Evolutionary conservation across 2,113 vertebrate genomes (phyloP), one percentile per base, ranked within the genome.

Genomic region (Oplegnathus fasciatus): DNA sequence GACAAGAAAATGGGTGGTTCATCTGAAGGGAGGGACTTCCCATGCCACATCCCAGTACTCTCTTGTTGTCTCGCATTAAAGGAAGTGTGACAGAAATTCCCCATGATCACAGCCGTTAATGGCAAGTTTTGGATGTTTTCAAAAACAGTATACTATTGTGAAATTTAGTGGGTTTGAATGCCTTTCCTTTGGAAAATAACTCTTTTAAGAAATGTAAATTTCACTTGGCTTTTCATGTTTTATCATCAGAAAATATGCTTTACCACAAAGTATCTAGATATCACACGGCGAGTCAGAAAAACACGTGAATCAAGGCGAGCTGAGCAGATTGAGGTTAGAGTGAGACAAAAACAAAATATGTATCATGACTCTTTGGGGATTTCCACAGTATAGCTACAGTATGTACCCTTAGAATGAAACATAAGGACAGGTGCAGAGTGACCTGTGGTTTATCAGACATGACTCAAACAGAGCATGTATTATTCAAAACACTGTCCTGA

Each of bases 1-100:
- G 9, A 34, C 34, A 54, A 24, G 28, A 20, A 58, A 64, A 40
- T 37, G 55, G 46, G 72, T 62, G 62, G 46, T 70, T 80, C 24
- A 32, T 64, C 74, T 79, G 17, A 71, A 85, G 52, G 77, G 84
- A 91, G 94, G 95, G 92, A 94, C 85, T 94, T 94, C 87, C 94
- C 89, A 87, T 86, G 32, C 42, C 79, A 83, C 81, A 87, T 90
- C 84, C 83, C 74, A 80, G 46, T 48, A 13, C 58, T 14, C 24
- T 8, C 1, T 44, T 34, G 44, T 28, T 44, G 18, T 1, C 20
- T 80, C 75, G 2, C 24, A 67, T 73, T 71, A 65, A 81, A 61
- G 73, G 81, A 89, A 87, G 60, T 84, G 3, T 20, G 26, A 57
- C 15, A 82, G 66, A 86, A 67, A 82, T 70, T 52, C 64, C 62